phyloP scores from a whole-genome alignment of 2,888 invertebrate species.

The Drosophila paucipuncta region DNA sequence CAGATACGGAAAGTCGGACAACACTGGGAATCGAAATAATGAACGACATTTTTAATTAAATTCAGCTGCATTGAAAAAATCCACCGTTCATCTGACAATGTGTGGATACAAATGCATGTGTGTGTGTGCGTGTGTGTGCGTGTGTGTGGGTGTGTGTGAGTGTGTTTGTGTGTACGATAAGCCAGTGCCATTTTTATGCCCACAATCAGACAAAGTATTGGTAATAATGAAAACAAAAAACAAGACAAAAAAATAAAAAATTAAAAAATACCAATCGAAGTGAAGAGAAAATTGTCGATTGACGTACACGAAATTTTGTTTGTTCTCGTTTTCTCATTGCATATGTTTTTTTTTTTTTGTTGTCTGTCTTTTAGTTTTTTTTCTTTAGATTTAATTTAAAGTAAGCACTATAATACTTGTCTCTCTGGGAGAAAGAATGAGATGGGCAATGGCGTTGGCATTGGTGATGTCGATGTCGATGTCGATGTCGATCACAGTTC shows the following conservation, averaged over 20 bases:
- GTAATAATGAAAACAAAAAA: neutral
- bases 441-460: slow-evolving; percentile 30
- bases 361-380: slow-evolving; percentile 29
- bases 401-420: slow-evolving; percentile 53
- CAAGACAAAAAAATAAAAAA: neutral
- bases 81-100: neutral
- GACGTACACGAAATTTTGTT: slow-evolving; percentile 4
- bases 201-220: slow-evolving; percentile 4
- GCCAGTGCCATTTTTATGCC: slow-evolving; percentile 19
- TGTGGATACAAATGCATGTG: neutral
- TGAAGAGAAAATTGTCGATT: slow-evolving; percentile 6
- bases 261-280: slow-evolving; percentile 7
- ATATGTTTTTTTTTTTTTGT: slow-evolving; percentile 12
- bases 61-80: slow-evolving; percentile 23
- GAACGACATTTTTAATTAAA: slow-evolving; percentile 43
- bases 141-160: neutral
- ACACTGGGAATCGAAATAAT: neutral
- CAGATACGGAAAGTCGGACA: slow-evolving; percentile 10
- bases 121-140: neutral
- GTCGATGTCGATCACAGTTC: slow-evolving; percentile 65
- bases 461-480: slow-evolving; percentile 40
- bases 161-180: slow-evolving; percentile 29
- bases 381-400: slow-evolving; percentile 28
- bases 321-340: slow-evolving; percentile 8
- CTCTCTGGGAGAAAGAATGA: slow-evolving; percentile 23